Evolutionary conservation across 2,888 invertebrate genomes (phyloP).

Genomic region (Pimpla rufipes): DNA sequence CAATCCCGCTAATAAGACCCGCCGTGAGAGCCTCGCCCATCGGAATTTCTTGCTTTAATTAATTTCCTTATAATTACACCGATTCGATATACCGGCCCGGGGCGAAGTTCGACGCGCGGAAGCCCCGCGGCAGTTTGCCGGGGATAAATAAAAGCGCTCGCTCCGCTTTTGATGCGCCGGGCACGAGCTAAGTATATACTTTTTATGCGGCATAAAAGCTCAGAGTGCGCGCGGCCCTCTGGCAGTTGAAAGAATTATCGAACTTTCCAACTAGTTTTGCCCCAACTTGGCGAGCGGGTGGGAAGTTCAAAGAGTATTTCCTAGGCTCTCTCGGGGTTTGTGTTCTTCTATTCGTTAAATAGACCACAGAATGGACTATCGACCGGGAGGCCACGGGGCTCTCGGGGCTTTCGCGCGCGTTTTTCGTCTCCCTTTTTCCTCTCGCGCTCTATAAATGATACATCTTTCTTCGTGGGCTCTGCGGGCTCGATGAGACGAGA

Average conservation of each 20-base stretch:
- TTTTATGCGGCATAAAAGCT: not conserved
- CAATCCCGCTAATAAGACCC: not conserved
- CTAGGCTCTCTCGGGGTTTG: conserved; percentile 18
- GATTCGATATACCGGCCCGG: conserved; percentile 1
- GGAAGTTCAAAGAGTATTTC: conserved; percentile 51
- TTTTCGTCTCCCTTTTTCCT: not conserved
- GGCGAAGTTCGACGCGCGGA: not conserved
- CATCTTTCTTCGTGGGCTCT: conserved; percentile 53
- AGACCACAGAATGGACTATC: conserved; percentile 56
- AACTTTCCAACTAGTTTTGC: conserved; percentile 64
- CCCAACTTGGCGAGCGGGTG: conserved; percentile 40
- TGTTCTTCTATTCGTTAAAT: conserved; percentile 58
- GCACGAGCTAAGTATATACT: not conserved
- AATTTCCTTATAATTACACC: conserved; percentile 9
- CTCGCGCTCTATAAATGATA: conserved; percentile 62
- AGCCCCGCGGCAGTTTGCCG: not conserved
- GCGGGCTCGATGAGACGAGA: conserved; percentile 42
- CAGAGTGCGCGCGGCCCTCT: conserved; percentile 39
- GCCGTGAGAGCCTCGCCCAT: not conserved
- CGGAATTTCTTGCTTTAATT: not conserved
- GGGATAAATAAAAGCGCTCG: conserved; percentile 58
- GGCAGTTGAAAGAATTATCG: conserved; percentile 63
- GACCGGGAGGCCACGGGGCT: conserved; percentile 36
- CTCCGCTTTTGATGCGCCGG: conserved; percentile 53
- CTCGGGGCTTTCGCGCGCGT: not conserved